Evolutionary conservation across 2,113 vertebrate genomes (phyloP).

Genomic region (Rallus limicola): DNA sequence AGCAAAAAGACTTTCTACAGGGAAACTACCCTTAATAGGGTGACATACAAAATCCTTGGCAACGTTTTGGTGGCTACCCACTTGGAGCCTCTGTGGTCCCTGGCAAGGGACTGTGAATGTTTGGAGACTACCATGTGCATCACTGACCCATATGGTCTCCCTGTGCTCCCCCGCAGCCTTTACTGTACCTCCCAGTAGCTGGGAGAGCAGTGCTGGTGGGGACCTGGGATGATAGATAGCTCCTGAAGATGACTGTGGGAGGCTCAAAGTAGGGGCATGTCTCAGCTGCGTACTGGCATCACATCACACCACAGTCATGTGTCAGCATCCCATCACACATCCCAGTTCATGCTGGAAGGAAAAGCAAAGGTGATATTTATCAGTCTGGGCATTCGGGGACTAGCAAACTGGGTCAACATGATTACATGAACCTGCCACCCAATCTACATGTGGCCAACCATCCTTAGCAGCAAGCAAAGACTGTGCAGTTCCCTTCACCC

Average conservation of each 20-base stretch:
- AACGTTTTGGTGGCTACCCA: background rate
- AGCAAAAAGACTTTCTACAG: background rate
- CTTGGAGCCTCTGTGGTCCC: background rate
- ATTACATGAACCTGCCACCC: fast-evolving
- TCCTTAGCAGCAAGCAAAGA: background rate
- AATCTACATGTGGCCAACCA: too few species aligned
- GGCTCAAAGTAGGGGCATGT: background rate
- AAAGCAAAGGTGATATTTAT: background rate
- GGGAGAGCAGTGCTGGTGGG: background rate
- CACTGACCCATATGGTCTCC: fast-evolving
- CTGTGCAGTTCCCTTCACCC: background rate
- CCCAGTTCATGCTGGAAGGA: fast-evolving
- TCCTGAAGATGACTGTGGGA: background rate
- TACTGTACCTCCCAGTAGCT: background rate
- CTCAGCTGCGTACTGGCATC: background rate
- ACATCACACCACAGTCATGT: fast-evolving
- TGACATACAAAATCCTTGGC: background rate
- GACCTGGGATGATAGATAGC: background rate
- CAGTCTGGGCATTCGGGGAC: background rate
- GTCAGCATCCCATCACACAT: background rate
- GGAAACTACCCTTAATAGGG: background rate
- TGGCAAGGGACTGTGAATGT: background rate
- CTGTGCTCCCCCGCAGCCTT: background rate
- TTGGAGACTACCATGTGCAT: fast-evolving
- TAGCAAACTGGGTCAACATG: fast-evolving